Percentiles rank a stretch among this genome's conserved stretches.
Evolutionary conservation across 1,140 invertebrate species (phyloP).

Genomic region (Magallana gigas): DNA sequence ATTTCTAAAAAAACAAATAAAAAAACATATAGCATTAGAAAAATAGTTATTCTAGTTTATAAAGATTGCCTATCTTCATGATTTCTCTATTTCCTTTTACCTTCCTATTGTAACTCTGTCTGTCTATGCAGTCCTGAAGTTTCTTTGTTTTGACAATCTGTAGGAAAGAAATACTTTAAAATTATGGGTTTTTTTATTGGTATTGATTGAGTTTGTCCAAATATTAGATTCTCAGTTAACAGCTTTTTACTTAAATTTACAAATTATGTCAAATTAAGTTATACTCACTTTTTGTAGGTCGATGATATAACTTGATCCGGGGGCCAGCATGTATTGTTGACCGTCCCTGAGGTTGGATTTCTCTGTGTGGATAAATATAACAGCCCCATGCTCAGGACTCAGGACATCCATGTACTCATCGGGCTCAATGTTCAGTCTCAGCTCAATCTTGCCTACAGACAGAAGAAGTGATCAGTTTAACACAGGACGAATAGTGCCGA

Average conservation of each 20-base stretch:
- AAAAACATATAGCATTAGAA: too few relatives aligned
- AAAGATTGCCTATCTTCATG: too few relatives aligned
- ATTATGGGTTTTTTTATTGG: too few relatives aligned
- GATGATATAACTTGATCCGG: slow-evolving; percentile 37
- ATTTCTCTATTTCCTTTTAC: not conserved
- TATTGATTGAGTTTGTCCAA: too few relatives aligned
- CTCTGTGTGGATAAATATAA: slow-evolving; percentile 34
- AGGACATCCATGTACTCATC: slow-evolving; percentile 42
- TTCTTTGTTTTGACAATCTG: not conserved
- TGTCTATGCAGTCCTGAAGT: not conserved
- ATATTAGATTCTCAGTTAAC: too few relatives aligned
- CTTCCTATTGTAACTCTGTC: not conserved
- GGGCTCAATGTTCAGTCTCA: slow-evolving; percentile 49
- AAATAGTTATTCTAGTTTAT: too few relatives aligned
- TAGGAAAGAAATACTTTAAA: not conserved
- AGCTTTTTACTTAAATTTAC: too few relatives aligned
- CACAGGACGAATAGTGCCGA: not conserved
- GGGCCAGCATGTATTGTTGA: slow-evolving; percentile 8
- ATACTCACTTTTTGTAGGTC: slow-evolving; percentile 43
- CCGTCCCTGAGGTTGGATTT: not conserved
- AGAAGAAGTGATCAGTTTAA: not conserved
- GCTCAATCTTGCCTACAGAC: not conserved
- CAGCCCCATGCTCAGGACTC: slow-evolving; percentile 7
- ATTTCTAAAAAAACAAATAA: slow-evolving; percentile 37
- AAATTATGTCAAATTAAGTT: not conserved